Evolutionary conservation across 2,113 vertebrate genomes (phyloP).

Genomic region (Rhynchomys soricoides): DNA sequence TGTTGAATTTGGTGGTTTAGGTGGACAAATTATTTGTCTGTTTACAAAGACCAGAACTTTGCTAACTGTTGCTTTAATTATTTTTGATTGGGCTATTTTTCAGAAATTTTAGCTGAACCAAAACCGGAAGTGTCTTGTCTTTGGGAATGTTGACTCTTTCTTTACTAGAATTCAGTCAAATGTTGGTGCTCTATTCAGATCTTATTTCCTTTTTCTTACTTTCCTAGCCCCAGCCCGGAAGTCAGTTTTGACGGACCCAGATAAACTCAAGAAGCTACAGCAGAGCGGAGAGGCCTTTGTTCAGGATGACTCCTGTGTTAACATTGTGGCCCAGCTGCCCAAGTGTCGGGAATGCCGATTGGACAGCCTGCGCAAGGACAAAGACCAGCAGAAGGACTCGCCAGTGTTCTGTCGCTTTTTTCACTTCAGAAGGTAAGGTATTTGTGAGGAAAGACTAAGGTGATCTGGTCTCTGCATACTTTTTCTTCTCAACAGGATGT

Average conservation of each 20-base stretch:
- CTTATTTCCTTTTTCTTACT: slow-evolving; percentile 37
- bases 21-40: background rate
- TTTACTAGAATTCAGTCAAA: slow-evolving; percentile 31
- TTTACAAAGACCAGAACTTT: slow-evolving; percentile 15
- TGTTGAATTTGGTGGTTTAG: slow-evolving; percentile 17
- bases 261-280: slow-evolving; percentile 87
- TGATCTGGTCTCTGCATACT: too few species aligned
- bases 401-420: slow-evolving; percentile 90
- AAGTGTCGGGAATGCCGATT: slow-evolving; percentile 89
- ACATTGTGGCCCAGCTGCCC: slow-evolving; percentile 86
- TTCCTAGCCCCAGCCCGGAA: slow-evolving; percentile 82
- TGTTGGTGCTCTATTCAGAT: background rate
- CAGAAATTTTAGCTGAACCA: background rate
- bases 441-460: too few species aligned
- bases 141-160: slow-evolving; percentile 3
- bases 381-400: slow-evolving; percentile 86
- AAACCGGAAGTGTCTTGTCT: background rate
- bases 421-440: slow-evolving; percentile 88
- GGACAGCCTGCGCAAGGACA: slow-evolving; percentile 88
- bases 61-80: background rate
- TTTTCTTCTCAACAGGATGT: background rate
- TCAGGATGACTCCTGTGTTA: slow-evolving; percentile 89
- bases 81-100: background rate
- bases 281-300: slow-evolving; percentile 88
- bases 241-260: slow-evolving; percentile 85